phyloP scores from a whole-genome alignment of 2,113 vertebrate species.

The Oriolus oriolus region DNA sequence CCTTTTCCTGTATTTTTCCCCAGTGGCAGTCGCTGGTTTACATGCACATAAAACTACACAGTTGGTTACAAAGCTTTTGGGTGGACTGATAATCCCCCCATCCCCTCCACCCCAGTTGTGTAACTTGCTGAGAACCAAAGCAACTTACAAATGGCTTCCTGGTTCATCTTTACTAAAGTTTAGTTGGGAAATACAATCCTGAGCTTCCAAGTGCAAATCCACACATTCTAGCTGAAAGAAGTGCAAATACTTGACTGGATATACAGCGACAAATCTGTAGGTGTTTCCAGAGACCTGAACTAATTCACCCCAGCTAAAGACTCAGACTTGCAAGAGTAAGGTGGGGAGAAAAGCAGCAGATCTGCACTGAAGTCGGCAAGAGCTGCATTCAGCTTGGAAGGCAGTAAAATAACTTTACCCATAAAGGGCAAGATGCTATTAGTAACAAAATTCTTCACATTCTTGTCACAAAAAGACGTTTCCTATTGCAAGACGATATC shows the following conservation, averaged over 20 bases:
- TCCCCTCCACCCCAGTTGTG: background rate
- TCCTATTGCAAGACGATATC: background rate
- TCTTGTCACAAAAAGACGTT: slow-evolving; percentile 1
- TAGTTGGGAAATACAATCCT: background rate
- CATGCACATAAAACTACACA: background rate
- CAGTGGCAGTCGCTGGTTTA: background rate
- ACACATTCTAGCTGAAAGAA: background rate
- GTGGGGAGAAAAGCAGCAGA: background rate
- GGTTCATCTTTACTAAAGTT: background rate
- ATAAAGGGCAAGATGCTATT: slow-evolving; percentile 17
- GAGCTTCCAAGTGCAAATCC: background rate
- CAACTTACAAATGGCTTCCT: background rate
- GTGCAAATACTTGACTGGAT: background rate
- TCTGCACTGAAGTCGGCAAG: background rate
- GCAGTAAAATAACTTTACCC: slow-evolving; percentile 30
- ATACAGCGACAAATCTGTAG: background rate
- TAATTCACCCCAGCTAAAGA: background rate
- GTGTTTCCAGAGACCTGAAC: background rate
- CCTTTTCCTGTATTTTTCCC: slow-evolving; percentile 18
- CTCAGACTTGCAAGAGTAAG: background rate
- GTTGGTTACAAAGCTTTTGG: background rate
- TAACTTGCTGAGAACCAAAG: background rate
- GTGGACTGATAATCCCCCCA: background rate
- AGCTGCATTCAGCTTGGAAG: background rate
- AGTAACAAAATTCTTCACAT: slow-evolving; percentile 32